Conservation (phyloP, 1,140 invertebrate genomes). For the Drosophila setifemur region DNA sequence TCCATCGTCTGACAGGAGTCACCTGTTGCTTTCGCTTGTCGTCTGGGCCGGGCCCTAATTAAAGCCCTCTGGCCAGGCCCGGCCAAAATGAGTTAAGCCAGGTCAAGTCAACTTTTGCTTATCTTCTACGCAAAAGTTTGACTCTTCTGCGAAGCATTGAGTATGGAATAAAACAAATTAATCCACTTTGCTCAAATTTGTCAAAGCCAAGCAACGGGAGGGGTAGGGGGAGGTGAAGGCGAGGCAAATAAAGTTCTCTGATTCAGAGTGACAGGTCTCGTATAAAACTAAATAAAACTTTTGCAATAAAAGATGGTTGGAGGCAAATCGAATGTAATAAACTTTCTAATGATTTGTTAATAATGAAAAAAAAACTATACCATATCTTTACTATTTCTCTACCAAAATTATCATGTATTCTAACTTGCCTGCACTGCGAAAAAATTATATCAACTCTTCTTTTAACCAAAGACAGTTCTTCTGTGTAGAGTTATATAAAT, state of each 20-base stretch:
- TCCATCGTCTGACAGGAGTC: constrained; percentile 22
- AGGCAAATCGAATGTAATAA: neutral
- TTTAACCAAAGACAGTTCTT: no score
- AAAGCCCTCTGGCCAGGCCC: constrained; percentile 28
- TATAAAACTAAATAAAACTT: constrained; percentile 12
- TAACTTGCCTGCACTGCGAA: no score
- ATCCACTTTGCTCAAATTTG: constrained; percentile 68
- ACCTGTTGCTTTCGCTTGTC: constrained; percentile 56
- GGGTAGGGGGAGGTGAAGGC: neutral
- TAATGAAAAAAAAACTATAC: neutral
- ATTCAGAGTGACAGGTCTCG: constrained; percentile 38
- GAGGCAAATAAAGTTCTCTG: constrained; percentile 28
- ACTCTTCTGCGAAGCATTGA: constrained; percentile 13
- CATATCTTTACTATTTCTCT: no score
- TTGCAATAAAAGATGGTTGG: neutral
- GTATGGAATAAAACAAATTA: constrained; percentile 61
- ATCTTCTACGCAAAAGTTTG: constrained; percentile 48
- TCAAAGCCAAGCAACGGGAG: constrained; percentile 40
- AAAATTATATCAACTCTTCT: no score
- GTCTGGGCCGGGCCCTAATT: constrained; percentile 39
- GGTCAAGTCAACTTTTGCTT: constrained; percentile 45
- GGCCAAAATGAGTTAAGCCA: constrained; percentile 6
- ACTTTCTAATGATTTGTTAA: neutral
- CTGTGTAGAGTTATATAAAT: no score
- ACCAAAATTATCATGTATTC: no score